Base-by-base conservation (phyloP, 2,113 vertebrate species). In the Scatophagus argus region DNA sequence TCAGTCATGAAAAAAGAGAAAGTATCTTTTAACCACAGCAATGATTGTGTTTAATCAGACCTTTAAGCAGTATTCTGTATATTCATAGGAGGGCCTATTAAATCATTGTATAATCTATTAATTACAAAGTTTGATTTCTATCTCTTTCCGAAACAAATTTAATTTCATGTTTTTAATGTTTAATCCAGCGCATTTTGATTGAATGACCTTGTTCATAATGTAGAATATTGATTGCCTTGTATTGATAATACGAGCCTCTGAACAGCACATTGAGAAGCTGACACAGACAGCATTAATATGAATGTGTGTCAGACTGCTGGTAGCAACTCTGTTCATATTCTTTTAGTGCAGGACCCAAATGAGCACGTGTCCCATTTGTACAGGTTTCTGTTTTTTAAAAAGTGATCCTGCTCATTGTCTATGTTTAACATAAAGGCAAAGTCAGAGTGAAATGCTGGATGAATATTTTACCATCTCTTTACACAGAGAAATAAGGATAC, bases 381-480 rank as follows among this genome's bases (percentile, higher is more conserved):
- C 54, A 77, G 38, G 72, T 83, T 78, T 86, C 67, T 86, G 17
- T 73, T 85, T 86, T 75, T 72, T 52, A 51, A 74, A 89, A 88
- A 85, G 65, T 36, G 3, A 74, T 83, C 41, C 32, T 36, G n/a
- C 78, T 86, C 78, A 66, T 86, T 87, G 71, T 78, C 51, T 61
- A 44, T 87, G 73, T 88, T 89, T 75, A 87, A 87, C 67, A 83
- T 68, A 38, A 78, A 77, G 52, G 44, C 32, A 71, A 75, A 83
- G 54, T 79, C 59, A 38, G 54, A 43, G 76, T 79, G 80, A 91
- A 80, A 87, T 8, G 17, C 70, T 1, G 55, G 76, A 90, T 90
- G 73, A 92, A 89, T 86, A 88, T 91, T 91, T 91, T 5, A 91
- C 79, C 16, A 21, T 79, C 71, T 88, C 78, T 90, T 91, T 87